phyloP scores from a whole-genome alignment of 1,140 invertebrate species.

The Nomia melanderi region DNA sequence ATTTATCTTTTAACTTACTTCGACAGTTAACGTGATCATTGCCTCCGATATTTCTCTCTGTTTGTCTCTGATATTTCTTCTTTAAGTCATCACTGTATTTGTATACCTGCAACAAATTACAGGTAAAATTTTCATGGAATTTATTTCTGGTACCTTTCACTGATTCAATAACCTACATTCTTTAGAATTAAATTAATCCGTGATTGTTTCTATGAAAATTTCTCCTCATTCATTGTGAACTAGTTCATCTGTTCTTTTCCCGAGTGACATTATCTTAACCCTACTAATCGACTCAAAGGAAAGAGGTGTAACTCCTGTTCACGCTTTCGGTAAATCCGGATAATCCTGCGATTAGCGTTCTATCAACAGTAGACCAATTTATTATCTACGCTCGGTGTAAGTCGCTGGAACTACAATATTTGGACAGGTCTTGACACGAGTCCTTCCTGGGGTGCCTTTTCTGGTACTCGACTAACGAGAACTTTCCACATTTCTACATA shows the following conservation, averaged over 20 bases:
- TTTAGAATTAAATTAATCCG: no score
- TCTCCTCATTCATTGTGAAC: no score
- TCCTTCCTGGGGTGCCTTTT: neutral
- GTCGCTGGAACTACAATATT: neutral
- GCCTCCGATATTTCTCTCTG: no score
- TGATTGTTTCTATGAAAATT: no score
- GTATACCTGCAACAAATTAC: no score
- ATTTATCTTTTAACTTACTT: neutral
- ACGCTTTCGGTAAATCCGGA: neutral
- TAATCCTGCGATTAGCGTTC: slow-evolving; percentile 25
- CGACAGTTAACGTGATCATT: no score
- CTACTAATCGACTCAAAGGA: neutral
- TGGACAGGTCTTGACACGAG: neutral
- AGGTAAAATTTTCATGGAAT: no score
- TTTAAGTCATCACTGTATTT: no score
- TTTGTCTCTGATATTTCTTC: no score
- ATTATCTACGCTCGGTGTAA: neutral
- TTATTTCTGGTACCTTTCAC: no score
- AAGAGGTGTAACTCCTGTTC: neutral
- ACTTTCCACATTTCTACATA: neutral
- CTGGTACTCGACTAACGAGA: neutral
- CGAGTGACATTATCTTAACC: neutral
- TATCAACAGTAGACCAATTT: slow-evolving; percentile 19
- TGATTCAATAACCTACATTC: no score
- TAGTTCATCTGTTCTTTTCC: neutral